A percentile compares a stretch with the other conserved stretches of the same genome.
phyloP scores from a whole-genome alignment of 2,888 invertebrate species.

The Rhabditoides inermis region DNA sequence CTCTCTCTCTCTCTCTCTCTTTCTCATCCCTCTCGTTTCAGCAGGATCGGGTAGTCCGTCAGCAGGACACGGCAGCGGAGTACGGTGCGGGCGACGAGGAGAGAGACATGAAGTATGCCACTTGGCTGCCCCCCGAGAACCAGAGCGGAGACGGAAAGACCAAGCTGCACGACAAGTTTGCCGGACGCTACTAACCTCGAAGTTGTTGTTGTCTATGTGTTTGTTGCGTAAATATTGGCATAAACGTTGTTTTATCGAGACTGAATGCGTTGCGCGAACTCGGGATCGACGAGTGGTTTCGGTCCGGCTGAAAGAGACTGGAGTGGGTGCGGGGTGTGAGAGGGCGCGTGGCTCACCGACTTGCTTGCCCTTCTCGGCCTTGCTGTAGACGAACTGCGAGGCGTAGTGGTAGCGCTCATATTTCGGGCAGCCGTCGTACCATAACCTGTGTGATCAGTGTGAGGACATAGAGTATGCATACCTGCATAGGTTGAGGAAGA shows the following conservation, averaged over 20 bases:
- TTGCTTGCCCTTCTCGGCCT: slow-evolving; percentile 47
- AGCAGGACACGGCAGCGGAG: slow-evolving; percentile 9
- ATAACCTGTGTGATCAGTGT: slow-evolving; percentile 11
- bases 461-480: slow-evolving; percentile 1
- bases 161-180: slow-evolving; percentile 40
- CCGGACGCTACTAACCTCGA: slow-evolving; percentile 40
- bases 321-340: no score
- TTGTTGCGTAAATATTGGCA: no score
- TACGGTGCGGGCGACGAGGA: slow-evolving; percentile 14
- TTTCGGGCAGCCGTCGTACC: slow-evolving; percentile 45
- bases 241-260: no score
- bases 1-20: neutral
- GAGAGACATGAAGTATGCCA: slow-evolving; percentile 60
- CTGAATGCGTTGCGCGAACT: no score
- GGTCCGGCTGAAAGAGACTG: no score
- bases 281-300: no score
- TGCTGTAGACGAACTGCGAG: slow-evolving; percentile 43
- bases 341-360: no score
- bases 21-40: neutral
- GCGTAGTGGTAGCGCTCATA: slow-evolving; percentile 43
- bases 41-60: neutral
- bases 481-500: slow-evolving; percentile 46
- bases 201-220: no score
- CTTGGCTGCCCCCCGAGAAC: slow-evolving; percentile 74
- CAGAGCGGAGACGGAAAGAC: slow-evolving; percentile 59